A percentile compares a stretch with the other conserved stretches of the same genome.
Conservation (phyloP, 1,140 invertebrate genomes). For the Bombyx mori region DNA sequence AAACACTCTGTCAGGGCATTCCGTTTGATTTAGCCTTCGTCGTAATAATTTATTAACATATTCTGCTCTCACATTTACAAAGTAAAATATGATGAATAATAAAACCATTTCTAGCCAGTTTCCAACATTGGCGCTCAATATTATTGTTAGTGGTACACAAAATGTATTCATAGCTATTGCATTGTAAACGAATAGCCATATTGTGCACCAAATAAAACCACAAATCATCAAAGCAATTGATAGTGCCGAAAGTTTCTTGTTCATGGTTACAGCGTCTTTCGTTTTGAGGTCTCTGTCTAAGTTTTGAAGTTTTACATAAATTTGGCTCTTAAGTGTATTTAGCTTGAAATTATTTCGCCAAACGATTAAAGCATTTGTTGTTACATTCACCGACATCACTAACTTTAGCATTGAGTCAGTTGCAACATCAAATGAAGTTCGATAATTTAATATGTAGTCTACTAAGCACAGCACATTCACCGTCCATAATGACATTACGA, state of each 20-base stretch:
- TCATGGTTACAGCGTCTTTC: constrained; percentile 3
- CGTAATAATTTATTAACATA: constrained; percentile 18
- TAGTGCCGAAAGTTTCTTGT: constrained; percentile 1
- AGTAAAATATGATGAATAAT: constrained; percentile 17
- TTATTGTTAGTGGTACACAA: constrained; percentile 10
- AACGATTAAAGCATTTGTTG: constrained; percentile 20
- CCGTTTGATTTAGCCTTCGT: too few relatives aligned
- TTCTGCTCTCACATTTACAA: constrained; percentile 19
- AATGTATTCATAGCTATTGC: constrained; percentile 28
- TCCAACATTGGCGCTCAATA: background rate
- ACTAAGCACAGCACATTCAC: constrained; percentile 12
- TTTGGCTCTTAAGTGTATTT: constrained; percentile 23
- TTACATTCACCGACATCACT: constrained; percentile 9
- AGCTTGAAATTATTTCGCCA: constrained; percentile 33
- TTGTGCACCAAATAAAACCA: constrained; percentile 13
- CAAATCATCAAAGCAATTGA: background rate
- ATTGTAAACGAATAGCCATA: constrained; percentile 14
- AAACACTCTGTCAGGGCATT: too few relatives aligned
- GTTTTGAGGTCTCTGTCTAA: constrained; percentile 35
- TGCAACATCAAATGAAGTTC: constrained; percentile 7
- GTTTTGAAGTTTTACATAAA: constrained; percentile 39
- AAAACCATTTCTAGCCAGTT: constrained; percentile 18
- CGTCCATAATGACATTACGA: constrained; percentile 23
- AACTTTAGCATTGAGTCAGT: constrained; percentile 11
- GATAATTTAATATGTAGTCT: constrained; percentile 10